phyloP scores from a whole-genome alignment of 2,113 vertebrate species.

The Cyprinodon variegatus region DNA sequence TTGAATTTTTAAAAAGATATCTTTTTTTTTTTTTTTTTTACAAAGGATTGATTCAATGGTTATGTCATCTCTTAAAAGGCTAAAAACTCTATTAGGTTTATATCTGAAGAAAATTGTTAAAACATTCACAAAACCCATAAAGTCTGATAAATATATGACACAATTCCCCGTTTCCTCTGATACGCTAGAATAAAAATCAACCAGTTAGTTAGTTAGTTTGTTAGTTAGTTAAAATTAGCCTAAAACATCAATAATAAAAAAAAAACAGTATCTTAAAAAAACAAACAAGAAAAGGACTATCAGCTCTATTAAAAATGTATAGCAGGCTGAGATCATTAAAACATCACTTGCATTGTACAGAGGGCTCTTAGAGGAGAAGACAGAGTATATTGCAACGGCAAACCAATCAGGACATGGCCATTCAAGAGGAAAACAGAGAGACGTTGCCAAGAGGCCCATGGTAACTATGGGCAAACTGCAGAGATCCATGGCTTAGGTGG shows the following conservation, averaged over 20 bases:
- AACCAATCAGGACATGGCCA: too few species aligned
- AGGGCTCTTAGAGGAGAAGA: not conserved
- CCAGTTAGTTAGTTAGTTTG: not conserved
- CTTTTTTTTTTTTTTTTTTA: not conserved
- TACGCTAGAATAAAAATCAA: not conserved
- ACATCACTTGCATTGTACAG: not conserved
- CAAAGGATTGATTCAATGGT: not conserved
- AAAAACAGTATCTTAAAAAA: too few species aligned
- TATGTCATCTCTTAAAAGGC: not conserved
- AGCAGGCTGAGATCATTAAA: not conserved
- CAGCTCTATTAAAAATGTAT: not conserved
- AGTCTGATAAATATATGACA: not conserved
- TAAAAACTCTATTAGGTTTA: not conserved
- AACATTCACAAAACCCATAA: slow-evolving; percentile 5
- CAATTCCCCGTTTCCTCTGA: not conserved
- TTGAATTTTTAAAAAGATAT: slow-evolving; percentile 18
- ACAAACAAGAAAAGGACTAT: too few species aligned
- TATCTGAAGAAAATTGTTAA: not conserved
- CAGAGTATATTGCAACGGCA: not conserved
- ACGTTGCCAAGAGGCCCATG: too few species aligned
- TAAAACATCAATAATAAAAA: not conserved
- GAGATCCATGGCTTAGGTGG: too few species aligned
- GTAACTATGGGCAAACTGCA: too few species aligned
- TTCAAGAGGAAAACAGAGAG: too few species aligned
- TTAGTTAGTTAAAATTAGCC: not conserved